Conservation (phyloP, 35 echinoderm and acorn worm species). For the Stichopus chloronotus region DNA sequence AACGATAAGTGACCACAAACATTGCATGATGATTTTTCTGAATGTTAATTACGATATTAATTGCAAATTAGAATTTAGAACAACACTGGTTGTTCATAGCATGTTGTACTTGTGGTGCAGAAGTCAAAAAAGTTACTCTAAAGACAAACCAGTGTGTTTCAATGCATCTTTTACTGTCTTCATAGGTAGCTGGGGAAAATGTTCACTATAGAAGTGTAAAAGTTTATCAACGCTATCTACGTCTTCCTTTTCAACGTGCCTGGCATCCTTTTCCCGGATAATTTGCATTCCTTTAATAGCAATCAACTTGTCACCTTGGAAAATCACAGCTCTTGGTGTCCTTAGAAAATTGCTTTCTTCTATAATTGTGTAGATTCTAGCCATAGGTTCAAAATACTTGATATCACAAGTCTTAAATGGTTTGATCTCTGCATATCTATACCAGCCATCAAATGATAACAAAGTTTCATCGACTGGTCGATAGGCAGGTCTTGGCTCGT, state of each 20-base stretch:
- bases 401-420: background rate
- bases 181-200: conserved; percentile 1
- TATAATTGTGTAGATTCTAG: background rate
- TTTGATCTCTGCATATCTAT: conserved; percentile 33
- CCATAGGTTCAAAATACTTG: conserved; percentile 1
- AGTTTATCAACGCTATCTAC: background rate
- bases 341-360: background rate
- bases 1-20: too few relatives aligned
- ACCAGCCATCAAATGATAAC: conserved; percentile 2
- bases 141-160: background rate
- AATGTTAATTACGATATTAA: too few relatives aligned
- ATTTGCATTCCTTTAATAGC: conserved; percentile 30
- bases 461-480: background rate
- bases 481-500: conserved; percentile 33
- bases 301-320: background rate
- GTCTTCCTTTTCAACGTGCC: background rate
- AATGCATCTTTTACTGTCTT: background rate
- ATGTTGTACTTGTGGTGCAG: too few relatives aligned
- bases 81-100: too few relatives aligned
- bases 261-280: conserved; percentile 2
- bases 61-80: too few relatives aligned
- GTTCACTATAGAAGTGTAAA: background rate
- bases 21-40: too few relatives aligned
- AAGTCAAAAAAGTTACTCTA: background rate
- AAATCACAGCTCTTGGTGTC: conserved; percentile 39